Evolutionary conservation across 2,888 invertebrate species (phyloP).

Genomic region (Heteromurus nitidus): DNA sequence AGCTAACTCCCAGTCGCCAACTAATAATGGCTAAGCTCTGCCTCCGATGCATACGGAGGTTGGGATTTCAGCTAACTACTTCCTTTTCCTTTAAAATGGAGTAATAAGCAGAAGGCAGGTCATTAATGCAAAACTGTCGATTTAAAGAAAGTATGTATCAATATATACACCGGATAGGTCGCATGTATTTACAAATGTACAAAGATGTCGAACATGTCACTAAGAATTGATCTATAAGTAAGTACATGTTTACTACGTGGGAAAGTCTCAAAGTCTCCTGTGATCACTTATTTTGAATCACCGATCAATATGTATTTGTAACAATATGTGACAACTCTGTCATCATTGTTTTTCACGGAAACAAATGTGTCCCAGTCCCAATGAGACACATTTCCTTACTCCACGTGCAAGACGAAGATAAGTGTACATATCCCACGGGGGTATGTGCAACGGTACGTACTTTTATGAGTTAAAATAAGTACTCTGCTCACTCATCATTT

Average conservation of each 20-base stretch:
- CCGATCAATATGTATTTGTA: neutral
- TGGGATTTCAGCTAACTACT: slow-evolving; percentile 30
- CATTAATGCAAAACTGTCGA: too few species aligned
- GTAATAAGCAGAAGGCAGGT: neutral
- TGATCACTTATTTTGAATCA: neutral
- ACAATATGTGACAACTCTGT: slow-evolving; percentile 31
- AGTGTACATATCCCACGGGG: neutral
- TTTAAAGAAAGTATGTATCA: too few species aligned
- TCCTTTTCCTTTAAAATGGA: slow-evolving; percentile 34
- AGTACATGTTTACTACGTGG: slow-evolving; percentile 19
- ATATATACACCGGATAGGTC: too few species aligned
- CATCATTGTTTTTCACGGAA: slow-evolving; percentile 28
- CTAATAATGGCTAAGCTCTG: slow-evolving; percentile 10
- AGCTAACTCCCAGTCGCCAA: neutral
- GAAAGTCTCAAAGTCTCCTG: slow-evolving; percentile 22
- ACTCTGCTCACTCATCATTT: too few species aligned
- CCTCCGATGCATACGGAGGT: slow-evolving; percentile 4
- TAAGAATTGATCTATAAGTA: too few species aligned
- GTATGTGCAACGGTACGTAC: neutral
- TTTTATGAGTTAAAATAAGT: too few species aligned
- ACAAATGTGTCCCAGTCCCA: too few species aligned
- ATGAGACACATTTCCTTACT: too few species aligned
- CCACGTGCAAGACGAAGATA: too few species aligned
- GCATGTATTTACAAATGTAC: too few species aligned
- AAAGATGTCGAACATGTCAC: too few species aligned